These are phyloP conservation scores for Paratrypauchen microcephalus DNA, from an alignment of 2,797 vertebrate species.

Conservation along the genomic window DNA sequence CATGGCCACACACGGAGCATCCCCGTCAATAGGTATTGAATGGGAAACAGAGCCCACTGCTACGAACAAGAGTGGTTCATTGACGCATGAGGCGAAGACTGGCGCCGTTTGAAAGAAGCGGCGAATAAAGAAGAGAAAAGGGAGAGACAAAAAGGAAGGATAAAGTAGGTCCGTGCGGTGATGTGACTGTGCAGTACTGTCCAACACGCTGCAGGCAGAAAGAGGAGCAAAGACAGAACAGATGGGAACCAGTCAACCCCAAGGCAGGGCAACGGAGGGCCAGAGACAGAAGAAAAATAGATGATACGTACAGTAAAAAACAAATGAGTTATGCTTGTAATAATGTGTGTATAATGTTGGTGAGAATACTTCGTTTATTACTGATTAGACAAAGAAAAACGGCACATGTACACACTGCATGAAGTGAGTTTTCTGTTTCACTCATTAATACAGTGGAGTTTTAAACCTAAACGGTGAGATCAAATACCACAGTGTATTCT, in stretches of 20 bases:
- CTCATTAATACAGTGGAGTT: too few relatives aligned
- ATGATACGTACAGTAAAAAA: background rate
- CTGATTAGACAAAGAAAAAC: too few relatives aligned
- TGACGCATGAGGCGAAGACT: constrained; percentile 43
- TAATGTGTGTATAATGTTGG: too few relatives aligned
- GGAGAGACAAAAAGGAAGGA: constrained; percentile 36
- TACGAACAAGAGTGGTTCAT: constrained; percentile 47
- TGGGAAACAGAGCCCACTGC: constrained; percentile 43
- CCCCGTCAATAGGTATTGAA: constrained; percentile 54
- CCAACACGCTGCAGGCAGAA: constrained; percentile 31
- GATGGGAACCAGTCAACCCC: constrained; percentile 40
- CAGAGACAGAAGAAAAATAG: background rate
- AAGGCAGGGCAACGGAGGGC: constrained; percentile 33
- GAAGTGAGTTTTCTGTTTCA: too few relatives aligned
- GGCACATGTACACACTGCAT: too few relatives aligned
- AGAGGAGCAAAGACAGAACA: constrained; percentile 40
- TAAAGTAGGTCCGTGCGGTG: constrained; percentile 14
- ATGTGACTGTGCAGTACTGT: constrained; percentile 22
- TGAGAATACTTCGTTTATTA: too few relatives aligned
- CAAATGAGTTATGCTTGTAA: too few relatives aligned
- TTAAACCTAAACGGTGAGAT: too few relatives aligned
- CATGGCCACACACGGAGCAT: constrained; percentile 37
- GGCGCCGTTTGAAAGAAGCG: constrained; percentile 48
- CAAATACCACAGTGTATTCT: too few relatives aligned
- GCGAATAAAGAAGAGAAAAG: constrained; percentile 51